These are phyloP conservation scores for Cuniculus paca DNA, from an alignment of 2,797 vertebrate species.

Conservation along the genomic window DNA sequence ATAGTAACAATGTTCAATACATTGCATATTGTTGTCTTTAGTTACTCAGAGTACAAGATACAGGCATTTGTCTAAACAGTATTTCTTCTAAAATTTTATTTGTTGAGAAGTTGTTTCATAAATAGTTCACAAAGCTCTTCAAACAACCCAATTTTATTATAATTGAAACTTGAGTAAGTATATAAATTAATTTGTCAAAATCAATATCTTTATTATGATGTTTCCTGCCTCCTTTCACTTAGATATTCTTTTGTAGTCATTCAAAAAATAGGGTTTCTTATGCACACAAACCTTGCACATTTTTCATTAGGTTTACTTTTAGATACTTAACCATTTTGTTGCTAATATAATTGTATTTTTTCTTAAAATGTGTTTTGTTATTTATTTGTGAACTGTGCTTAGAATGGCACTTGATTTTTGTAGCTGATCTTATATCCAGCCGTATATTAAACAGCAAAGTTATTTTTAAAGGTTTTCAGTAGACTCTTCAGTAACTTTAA, in stretches of 20 bases:
- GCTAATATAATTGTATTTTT: not conserved
- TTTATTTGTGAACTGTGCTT: not conserved
- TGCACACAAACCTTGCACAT: not conserved
- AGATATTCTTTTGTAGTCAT: not conserved
- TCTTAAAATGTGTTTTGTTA: not conserved
- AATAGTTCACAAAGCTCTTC: not conserved
- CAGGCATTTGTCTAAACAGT: no score
- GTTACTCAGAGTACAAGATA: no score
- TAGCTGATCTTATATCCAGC: not conserved
- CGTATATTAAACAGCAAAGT: not conserved
- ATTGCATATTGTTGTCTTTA: no score
- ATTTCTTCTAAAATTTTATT: not conserved
- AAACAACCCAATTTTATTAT: conserved; percentile 23
- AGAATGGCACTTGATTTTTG: not conserved
- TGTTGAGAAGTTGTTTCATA: not conserved
- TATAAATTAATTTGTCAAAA: conserved; percentile 34
- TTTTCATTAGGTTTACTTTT: not conserved
- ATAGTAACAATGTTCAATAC: no score
- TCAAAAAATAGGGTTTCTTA: not conserved
- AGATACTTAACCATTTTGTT: not conserved
- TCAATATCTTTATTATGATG: not conserved
- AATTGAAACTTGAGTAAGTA: conserved; percentile 3
- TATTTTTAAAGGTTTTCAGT: not conserved
- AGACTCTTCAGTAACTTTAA: not conserved
- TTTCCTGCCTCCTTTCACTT: not conserved